Evolutionary conservation across 2,888 invertebrate genomes (phyloP), one percentile per base, ranked within the genome.

Genomic region (Hedya salicella): DNA sequence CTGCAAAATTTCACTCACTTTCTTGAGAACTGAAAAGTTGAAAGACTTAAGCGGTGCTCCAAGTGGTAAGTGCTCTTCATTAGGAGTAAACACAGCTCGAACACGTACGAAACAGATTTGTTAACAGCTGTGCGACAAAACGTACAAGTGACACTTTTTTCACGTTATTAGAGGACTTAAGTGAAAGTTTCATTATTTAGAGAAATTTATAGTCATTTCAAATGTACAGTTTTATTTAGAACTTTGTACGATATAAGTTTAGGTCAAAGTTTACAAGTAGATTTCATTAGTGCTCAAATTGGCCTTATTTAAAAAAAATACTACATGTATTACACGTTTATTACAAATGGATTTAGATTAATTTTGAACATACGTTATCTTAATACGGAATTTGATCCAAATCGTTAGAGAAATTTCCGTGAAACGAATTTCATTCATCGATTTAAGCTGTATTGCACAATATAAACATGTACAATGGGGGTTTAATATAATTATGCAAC

Each of bases 61-160:
- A 69, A 69, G 46, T 71, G 71, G 70, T 75, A 73, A 76, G 72
- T 74, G 75, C 79, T 82, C 83, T 87, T 88, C 84, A 89, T 89
- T 88, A 89, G 79, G 79, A 78, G 78, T 76, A 80, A 84, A 83
- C 79, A 80, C 75, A 72, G 72, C 85, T 86, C 83, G 80, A 86
- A 83, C 87, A 89, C 88, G 88, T 86, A 86, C 84, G 70, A 75
- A 81, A 81, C 74, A 82, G 85, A 86, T 87, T 87, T 84, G 75
- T 74, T 73, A 74, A 72, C 75, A 77, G 75, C 75, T 76, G 76
- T 62, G 69, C 68, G 65, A 50, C 50, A 14, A 61, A 49, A 52
- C 53, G 57, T 50, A 63, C 61, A 66, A 66, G 61, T 66, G 66
- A 66, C 59, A 65, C 52, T 17, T 48, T 60, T 54, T 40, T 6